Conservation (phyloP, 2,888 invertebrate genomes). For the Serripes groenlandicus region DNA sequence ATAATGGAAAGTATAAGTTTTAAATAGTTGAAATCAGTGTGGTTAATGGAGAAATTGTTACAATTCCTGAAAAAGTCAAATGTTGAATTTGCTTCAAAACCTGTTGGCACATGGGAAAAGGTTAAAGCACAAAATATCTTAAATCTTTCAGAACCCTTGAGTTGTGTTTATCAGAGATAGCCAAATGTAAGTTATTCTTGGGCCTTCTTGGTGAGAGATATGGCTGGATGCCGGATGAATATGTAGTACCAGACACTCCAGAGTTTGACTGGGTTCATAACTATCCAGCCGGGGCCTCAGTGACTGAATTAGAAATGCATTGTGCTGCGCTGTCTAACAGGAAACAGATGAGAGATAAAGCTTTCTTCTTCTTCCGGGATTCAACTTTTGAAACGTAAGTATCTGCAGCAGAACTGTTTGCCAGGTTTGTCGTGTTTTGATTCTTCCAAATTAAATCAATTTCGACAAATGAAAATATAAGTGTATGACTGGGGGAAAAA, state of each 20-base stretch:
- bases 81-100: too few species aligned
- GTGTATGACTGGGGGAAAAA: too few species aligned
- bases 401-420: too few species aligned
- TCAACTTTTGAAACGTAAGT: conserved; percentile 77
- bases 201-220: conserved; percentile 87
- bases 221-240: conserved; percentile 84
- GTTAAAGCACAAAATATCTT: too few species aligned
- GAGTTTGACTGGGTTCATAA: conserved; percentile 85
- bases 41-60: too few species aligned
- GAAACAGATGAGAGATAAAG: conserved; percentile 70
- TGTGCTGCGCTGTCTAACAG: conserved; percentile 81
- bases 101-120: too few species aligned
- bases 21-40: too few species aligned
- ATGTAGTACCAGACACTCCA: conserved; percentile 80
- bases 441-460: too few species aligned
- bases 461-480: too few species aligned
- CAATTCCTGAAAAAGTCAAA: too few species aligned
- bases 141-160: conserved; percentile 83
- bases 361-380: conserved; percentile 86
- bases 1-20: too few species aligned
- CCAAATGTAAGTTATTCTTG: conserved; percentile 86
- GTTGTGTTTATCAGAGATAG: conserved; percentile 86
- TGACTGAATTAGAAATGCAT: conserved; percentile 87
- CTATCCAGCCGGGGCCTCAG: conserved; percentile 84
- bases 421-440: too few species aligned